A percentile compares a stretch with the other conserved stretches of the same genome.
Conservation (phyloP, 2,113 vertebrate genomes). For the Gymnocephalus cernua region DNA sequence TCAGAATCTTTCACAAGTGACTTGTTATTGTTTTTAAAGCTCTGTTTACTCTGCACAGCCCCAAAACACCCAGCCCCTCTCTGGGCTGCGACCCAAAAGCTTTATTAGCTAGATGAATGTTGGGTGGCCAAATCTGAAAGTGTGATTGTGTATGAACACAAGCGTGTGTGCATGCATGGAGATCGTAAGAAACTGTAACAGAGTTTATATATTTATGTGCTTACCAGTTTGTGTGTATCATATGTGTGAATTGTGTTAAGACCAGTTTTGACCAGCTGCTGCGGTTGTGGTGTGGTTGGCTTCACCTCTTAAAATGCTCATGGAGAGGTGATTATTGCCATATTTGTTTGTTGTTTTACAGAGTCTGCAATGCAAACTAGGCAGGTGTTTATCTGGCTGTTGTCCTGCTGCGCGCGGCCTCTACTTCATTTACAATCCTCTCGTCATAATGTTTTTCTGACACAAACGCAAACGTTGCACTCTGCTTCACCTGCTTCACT, state of each 20-base stretch:
- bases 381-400: conserved; percentile 36
- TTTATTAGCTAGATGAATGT: conserved; percentile 71
- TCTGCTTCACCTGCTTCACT: no score
- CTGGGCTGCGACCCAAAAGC: conserved; percentile 68
- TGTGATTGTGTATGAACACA: background rate
- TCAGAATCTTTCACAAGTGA: conserved; percentile 60
- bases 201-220: conserved; percentile 33
- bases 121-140: conserved; percentile 70
- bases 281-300: conserved; percentile 63
- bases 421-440: no score
- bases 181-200: conserved; percentile 23
- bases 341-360: conserved; percentile 71
- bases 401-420: no score
- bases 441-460: no score
- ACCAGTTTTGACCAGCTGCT: conserved; percentile 63
- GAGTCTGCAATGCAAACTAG: conserved; percentile 39
- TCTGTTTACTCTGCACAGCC: conserved; percentile 70
- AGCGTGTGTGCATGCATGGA: background rate
- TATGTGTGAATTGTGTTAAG: conserved; percentile 17
- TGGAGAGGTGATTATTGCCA: conserved; percentile 73
- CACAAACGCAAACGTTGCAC: no score
- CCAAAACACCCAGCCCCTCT: conserved; percentile 40
- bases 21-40: conserved; percentile 76
- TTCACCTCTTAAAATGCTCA: conserved; percentile 74
- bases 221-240: conserved; percentile 27